Percentiles rank a stretch among this genome's conserved stretches.
Conservation (phyloP, 2,113 vertebrate genomes). For the Pedionomus torquatus region DNA sequence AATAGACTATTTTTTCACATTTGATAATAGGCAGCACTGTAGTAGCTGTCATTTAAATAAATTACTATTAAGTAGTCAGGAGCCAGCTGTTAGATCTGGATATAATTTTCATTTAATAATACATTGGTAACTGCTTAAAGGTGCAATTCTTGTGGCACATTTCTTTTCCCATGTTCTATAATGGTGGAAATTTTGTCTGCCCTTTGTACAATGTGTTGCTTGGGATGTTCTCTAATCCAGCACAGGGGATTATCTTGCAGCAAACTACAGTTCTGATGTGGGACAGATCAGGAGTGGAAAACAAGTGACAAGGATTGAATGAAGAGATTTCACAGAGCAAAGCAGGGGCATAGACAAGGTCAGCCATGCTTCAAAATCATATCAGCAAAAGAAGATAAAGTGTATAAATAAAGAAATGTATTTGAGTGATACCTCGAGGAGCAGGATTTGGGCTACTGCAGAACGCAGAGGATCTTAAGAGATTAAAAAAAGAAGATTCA, state of each 20-base stretch:
- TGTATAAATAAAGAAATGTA: not conserved
- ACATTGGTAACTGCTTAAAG: not conserved
- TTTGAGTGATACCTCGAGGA: not conserved
- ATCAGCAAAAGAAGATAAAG: conserved; percentile 17
- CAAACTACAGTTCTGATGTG: not conserved
- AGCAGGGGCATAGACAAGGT: not conserved
- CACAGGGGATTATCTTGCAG: not conserved
- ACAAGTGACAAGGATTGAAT: not conserved
- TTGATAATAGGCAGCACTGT: not conserved
- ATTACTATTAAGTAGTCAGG: not conserved
- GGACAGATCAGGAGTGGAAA: not conserved
- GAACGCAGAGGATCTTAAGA: not conserved
- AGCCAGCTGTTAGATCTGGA: not conserved
- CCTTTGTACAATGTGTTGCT: not conserved
- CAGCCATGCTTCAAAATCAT: not conserved
- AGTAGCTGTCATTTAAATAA: not conserved
- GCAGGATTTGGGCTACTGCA: not conserved
- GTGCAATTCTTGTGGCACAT: not conserved
- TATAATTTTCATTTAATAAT: not conserved
- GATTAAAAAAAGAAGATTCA: not conserved
- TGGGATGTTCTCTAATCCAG: not conserved
- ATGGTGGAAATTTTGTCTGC: not conserved
- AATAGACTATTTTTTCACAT: not conserved
- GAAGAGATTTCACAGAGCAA: conserved; percentile 6
- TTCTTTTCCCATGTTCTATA: not conserved